These are phyloP conservation scores for Candoia aspera DNA, from an alignment of 2,113 vertebrate species.

Conservation along the genomic window DNA sequence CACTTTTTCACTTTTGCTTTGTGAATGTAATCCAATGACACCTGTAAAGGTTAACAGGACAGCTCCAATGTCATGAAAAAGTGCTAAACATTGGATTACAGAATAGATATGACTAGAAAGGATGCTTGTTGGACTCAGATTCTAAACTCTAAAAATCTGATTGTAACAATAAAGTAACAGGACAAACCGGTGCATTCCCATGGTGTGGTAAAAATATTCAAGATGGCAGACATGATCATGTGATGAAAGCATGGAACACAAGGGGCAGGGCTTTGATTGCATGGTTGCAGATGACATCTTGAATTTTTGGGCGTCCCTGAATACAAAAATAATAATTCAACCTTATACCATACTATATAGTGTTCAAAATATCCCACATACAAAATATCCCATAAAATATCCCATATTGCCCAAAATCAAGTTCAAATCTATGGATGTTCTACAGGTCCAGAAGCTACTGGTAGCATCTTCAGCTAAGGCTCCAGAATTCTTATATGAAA, in stretches of 20 bases:
- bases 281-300: neutral
- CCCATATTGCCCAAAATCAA: neutral
- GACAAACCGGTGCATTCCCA: neutral
- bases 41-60: neutral
- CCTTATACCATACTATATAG: neutral
- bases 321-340: neutral
- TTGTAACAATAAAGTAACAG: neutral
- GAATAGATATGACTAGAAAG: too few species aligned
- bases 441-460: too few species aligned
- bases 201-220: neutral
- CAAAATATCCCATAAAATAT: neutral
- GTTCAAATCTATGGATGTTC: neutral
- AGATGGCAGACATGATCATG: neutral
- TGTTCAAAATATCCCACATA: neutral
- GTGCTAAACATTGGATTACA: neutral
- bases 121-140: neutral
- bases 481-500: neutral
- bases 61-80: constrained; percentile 19
- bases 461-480: neutral
- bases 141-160: neutral
- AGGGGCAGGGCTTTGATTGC: neutral
- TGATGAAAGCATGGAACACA: neutral
- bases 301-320: neutral
- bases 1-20: neutral
- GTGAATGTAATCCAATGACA: constrained; percentile 20